These are phyloP conservation scores for Epinephelus awoara DNA, from an alignment of 2,797 vertebrate genomes.

Conservation along the genomic window DNA sequence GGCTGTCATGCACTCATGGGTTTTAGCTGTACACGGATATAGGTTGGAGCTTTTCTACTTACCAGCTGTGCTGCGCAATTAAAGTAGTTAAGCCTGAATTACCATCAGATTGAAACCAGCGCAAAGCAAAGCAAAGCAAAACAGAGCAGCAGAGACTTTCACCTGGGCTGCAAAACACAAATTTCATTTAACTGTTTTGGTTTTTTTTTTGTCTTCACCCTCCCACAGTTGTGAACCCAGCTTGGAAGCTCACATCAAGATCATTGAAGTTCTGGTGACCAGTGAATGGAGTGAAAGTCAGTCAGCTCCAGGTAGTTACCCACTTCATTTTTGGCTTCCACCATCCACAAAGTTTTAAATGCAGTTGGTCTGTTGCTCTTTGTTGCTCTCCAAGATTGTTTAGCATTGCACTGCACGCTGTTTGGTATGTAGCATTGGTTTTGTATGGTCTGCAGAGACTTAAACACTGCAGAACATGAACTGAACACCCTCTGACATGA, in stretches of 20 bases:
- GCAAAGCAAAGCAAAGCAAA: slow-evolving; percentile 2
- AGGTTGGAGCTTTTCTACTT: slow-evolving; percentile 64
- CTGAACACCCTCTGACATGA: slow-evolving; percentile 22
- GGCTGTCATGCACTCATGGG: slow-evolving; percentile 40
- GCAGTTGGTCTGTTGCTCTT: not conserved
- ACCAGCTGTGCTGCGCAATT: slow-evolving; percentile 69
- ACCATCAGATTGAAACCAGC: slow-evolving; percentile 58
- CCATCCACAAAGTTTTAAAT: not conserved
- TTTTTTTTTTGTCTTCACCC: not conserved
- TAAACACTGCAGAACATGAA: slow-evolving; percentile 33
- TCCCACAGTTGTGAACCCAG: slow-evolving; percentile 91
- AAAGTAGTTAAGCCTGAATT: slow-evolving; percentile 68
- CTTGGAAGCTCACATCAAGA: slow-evolving; percentile 92
- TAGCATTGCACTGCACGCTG: not conserved
- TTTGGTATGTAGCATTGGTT: not conserved
- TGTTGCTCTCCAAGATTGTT: not conserved
- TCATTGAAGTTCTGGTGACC: slow-evolving; percentile 93
- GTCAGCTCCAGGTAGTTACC: slow-evolving; percentile 91
- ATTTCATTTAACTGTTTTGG: slow-evolving; percentile 51
- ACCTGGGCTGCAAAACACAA: slow-evolving; percentile 37
- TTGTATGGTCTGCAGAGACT: slow-evolving; percentile 18
- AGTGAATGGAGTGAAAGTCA: slow-evolving; percentile 94
- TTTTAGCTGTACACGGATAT: slow-evolving; percentile 53
- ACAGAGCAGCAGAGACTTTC: slow-evolving; percentile 20
- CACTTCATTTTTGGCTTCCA: not conserved